Conservation (phyloP, 2,797 vertebrate genomes). For the Eulemur coronatus region DNA sequence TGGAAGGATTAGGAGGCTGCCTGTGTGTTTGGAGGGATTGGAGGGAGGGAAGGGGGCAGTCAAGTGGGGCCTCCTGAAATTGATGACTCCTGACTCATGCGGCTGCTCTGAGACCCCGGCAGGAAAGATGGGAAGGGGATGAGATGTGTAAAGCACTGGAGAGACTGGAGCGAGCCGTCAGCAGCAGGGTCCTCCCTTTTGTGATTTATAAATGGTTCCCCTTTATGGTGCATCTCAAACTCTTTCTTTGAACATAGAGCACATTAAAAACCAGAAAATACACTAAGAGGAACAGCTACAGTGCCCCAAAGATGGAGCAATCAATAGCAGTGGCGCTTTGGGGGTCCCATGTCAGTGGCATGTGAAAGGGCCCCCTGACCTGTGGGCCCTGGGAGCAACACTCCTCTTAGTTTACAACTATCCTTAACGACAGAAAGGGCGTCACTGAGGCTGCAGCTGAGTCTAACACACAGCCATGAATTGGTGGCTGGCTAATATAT, state of each 20-base stretch:
- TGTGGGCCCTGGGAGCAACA: accelerated
- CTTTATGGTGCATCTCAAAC: background rate
- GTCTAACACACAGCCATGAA: background rate
- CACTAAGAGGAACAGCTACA: background rate
- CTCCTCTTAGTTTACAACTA: background rate
- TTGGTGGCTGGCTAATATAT: no score
- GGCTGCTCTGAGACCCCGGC: background rate
- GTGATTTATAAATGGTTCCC: background rate
- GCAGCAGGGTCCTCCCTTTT: background rate
- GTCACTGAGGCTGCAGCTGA: accelerated
- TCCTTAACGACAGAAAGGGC: background rate
- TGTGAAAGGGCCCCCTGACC: background rate
- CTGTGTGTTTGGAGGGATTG: no score
- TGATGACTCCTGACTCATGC: background rate
- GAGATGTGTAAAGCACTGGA: background rate
- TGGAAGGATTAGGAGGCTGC: background rate
- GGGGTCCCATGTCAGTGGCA: no score
- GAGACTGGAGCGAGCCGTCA: background rate
- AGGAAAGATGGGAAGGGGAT: background rate
- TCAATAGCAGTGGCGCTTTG: background rate
- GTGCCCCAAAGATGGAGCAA: background rate
- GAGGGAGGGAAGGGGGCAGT: background rate
- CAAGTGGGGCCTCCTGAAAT: background rate
- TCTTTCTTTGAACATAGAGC: background rate
- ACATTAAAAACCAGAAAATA: background rate